A percentile compares a stretch with the other conserved stretches of the same genome.
Evolutionary conservation across 2,888 invertebrate species (phyloP).

Genomic region (Phragmatobia fuliginosa): DNA sequence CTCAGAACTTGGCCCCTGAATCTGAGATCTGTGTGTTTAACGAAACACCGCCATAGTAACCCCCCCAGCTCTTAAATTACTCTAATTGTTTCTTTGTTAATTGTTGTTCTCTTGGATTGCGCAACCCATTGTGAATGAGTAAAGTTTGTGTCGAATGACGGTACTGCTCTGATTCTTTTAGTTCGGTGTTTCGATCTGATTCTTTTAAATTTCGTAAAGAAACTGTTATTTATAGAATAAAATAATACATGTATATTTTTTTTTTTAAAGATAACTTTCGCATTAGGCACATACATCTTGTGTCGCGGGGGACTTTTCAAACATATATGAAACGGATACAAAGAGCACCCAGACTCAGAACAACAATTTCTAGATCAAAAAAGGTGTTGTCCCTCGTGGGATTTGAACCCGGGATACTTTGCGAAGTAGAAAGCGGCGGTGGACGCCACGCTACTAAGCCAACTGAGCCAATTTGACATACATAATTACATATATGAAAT

Average conservation of each 20-base stretch:
- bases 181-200: neutral
- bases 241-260: neutral
- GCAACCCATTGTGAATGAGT: slow-evolving; percentile 16
- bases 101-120: slow-evolving; percentile 45
- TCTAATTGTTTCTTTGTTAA: slow-evolving; percentile 19
- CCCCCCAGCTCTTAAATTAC: slow-evolving; percentile 5
- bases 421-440: too few relatives aligned
- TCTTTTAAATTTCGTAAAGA: neutral
- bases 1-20: slow-evolving; percentile 17
- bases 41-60: slow-evolving; percentile 17
- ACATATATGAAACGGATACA: too few relatives aligned
- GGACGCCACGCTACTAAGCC: too few relatives aligned
- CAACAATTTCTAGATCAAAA: too few relatives aligned
- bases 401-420: too few relatives aligned
- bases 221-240: neutral
- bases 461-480: too few relatives aligned
- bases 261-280: too few relatives aligned
- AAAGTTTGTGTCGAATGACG: neutral
- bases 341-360: too few relatives aligned
- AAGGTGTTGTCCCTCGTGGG: too few relatives aligned
- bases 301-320: too few relatives aligned
- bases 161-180: neutral
- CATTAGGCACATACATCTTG: too few relatives aligned
- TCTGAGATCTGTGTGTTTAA: slow-evolving; percentile 23
- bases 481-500: too few relatives aligned